These are phyloP conservation scores for Zaprionus obscuricornis DNA, from an alignment of 2,888 invertebrate species.

Conservation along the genomic window DNA sequence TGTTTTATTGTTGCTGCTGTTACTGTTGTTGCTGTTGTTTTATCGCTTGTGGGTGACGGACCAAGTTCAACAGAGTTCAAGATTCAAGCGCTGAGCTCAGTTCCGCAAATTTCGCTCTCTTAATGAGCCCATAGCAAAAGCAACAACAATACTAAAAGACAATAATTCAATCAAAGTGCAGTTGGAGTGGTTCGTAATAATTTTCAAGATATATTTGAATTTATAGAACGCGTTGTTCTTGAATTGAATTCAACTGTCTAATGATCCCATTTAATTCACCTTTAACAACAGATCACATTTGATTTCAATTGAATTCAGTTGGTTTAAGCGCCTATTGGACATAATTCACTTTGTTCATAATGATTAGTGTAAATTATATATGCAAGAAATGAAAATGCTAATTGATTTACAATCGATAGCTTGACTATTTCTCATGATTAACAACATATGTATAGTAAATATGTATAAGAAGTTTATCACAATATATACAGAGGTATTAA, in stretches of 20 bases:
- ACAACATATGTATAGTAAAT: no score
- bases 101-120: conserved; percentile 58
- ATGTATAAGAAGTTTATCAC: no score
- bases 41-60: conserved; percentile 66
- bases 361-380: no score
- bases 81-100: conserved; percentile 54
- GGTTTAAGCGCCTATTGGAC: neutral
- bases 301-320: conserved; percentile 4
- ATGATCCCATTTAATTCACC: conserved; percentile 10
- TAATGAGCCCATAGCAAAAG: conserved; percentile 42
- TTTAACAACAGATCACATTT: conserved; percentile 16
- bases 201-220: conserved; percentile 14
- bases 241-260: conserved; percentile 23
- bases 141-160: conserved; percentile 24
- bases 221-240: conserved; percentile 7
- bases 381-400: neutral
- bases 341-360: no score
- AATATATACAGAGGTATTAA: no score
- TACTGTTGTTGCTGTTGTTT: conserved; percentile 16
- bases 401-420: neutral
- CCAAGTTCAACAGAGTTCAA: conserved; percentile 66
- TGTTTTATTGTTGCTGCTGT: conserved; percentile 35
- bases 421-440: neutral
- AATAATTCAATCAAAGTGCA: conserved; percentile 68
- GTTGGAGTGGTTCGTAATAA: conserved; percentile 48